phyloP scores from a whole-genome alignment of 1,140 invertebrate genomes.

The Drosophila equinoxialis region DNA sequence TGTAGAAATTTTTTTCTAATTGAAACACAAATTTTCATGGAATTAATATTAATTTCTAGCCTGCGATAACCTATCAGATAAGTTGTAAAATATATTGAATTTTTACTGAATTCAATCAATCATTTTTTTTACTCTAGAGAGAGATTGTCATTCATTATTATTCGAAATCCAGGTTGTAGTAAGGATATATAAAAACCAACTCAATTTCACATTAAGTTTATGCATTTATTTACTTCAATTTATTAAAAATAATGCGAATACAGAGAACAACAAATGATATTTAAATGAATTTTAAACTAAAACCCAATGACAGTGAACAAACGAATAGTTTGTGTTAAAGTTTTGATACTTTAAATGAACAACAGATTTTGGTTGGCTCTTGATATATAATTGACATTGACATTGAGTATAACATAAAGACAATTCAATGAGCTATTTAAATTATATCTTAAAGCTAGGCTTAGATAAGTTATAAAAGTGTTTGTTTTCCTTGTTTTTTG shows the following conservation, averaged over 20 bases:
- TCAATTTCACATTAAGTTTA: conserved; percentile 35
- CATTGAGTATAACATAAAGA: not conserved
- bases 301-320: not conserved
- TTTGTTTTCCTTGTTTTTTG: not conserved
- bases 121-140: no score
- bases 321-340: no score
- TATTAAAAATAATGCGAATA: conserved; percentile 3
- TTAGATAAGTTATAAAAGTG: conserved; percentile 59
- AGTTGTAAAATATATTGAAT: no score
- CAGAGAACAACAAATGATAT: not conserved
- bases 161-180: no score
- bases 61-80: no score
- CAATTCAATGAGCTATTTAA: not conserved
- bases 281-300: conserved; percentile 1
- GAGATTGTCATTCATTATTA: no score
- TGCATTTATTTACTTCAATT: conserved; percentile 43
- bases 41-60: no score
- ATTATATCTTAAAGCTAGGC: conserved; percentile 45
- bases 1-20: no score
- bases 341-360: not conserved
- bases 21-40: no score
- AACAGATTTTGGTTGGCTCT: conserved; percentile 6
- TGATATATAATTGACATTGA: conserved; percentile 62
- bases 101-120: no score
- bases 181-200: not conserved